These are phyloP conservation scores for Leucophora obtusa DNA, from an alignment of 2,888 invertebrate species.

Conservation along the genomic window DNA sequence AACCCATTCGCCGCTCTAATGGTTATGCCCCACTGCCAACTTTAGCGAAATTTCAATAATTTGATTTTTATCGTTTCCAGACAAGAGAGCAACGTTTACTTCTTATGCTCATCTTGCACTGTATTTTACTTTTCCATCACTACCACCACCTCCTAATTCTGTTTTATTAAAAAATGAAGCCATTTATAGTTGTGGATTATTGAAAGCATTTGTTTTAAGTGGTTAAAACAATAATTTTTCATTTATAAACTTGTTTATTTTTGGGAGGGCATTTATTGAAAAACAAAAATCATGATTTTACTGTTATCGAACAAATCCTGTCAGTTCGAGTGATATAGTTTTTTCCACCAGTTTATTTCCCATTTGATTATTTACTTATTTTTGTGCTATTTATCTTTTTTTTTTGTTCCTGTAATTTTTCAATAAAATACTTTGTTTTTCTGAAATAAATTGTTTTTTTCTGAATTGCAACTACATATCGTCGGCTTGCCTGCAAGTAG, in stretches of 20 bases:
- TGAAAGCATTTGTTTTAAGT: slow-evolving; percentile 1
- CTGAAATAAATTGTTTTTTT: slow-evolving; percentile 11
- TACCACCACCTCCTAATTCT: slow-evolving; percentile 1
- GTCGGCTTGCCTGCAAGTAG: no score
- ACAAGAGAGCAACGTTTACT: background rate
- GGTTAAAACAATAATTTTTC: background rate
- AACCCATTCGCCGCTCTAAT: slow-evolving; percentile 44
- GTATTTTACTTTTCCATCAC: background rate
- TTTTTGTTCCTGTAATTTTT: slow-evolving; percentile 28
- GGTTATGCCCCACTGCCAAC: slow-evolving; percentile 71
- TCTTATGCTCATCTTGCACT: background rate
- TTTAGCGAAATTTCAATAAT: slow-evolving; percentile 70
- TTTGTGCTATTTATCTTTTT: background rate
- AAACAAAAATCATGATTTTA: background rate
- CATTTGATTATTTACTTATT: slow-evolving; percentile 20
- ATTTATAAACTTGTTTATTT: slow-evolving; percentile 12
- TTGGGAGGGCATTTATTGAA: slow-evolving; percentile 6
- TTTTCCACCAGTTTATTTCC: slow-evolving; percentile 1
- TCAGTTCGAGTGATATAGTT: background rate
- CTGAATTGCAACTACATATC: no score
- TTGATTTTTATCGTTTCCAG: background rate
- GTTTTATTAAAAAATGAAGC: slow-evolving; percentile 24
- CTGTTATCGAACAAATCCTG: background rate
- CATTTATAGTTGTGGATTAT: slow-evolving; percentile 17
- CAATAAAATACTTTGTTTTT: slow-evolving; percentile 32